These are phyloP conservation scores for Diabrotica virgifera DNA, from an alignment of 1,140 invertebrate species.

Conservation along the genomic window DNA sequence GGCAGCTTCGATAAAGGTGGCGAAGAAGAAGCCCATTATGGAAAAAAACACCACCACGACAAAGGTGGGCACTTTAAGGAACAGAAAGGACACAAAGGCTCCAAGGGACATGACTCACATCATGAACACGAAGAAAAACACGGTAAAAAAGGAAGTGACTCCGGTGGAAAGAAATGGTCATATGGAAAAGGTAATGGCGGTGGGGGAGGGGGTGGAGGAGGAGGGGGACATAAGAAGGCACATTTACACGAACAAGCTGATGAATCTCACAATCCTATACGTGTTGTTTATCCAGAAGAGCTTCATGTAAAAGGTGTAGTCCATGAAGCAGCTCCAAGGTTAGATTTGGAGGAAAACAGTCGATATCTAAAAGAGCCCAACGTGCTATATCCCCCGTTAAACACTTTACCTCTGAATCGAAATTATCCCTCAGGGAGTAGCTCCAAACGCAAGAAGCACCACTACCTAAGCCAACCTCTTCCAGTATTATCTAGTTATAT, in stretches of 20 bases:
- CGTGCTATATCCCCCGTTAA: too few species aligned
- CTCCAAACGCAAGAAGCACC: too few species aligned
- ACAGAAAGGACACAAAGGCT: conserved; percentile 55
- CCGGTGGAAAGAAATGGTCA: conserved; percentile 57
- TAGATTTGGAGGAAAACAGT: too few species aligned
- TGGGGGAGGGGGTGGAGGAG: conserved; percentile 28
- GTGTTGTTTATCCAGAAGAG: not conserved
- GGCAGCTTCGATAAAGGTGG: conserved; percentile 50
- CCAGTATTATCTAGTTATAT: too few species aligned
- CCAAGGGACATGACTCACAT: conserved; percentile 56
- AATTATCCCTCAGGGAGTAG: too few species aligned
- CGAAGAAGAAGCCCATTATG: conserved; percentile 55
- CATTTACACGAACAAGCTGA: conserved; percentile 18
- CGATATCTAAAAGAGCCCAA: too few species aligned
- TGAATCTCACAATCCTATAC: not conserved
- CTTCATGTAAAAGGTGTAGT: too few species aligned
- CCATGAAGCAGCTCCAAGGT: too few species aligned
- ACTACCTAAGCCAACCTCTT: too few species aligned
- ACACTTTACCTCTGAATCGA: too few species aligned
- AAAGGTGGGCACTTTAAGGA: conserved; percentile 58
- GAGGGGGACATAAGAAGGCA: conserved; percentile 12
- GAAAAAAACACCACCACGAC: conserved; percentile 55
- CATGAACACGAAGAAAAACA: conserved; percentile 51
- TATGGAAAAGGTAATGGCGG: conserved; percentile 46
- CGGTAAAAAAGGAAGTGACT: conserved; percentile 51